A percentile compares a stretch with the other conserved stretches of the same genome.
phyloP scores from a whole-genome alignment of 2,888 invertebrate species.

The Cheilosia vernalis region DNA sequence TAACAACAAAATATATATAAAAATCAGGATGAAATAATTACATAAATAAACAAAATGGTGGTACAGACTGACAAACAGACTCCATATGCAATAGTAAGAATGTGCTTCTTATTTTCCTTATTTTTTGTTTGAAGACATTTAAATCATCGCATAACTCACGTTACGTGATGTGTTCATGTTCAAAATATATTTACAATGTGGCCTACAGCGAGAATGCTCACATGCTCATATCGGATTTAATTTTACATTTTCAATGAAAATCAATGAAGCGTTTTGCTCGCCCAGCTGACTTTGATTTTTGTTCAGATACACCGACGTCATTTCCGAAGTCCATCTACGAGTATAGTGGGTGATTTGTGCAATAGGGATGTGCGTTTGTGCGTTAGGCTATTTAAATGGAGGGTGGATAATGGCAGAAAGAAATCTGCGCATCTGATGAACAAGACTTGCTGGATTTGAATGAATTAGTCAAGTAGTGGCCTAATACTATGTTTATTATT shows the following conservation, averaged over 20 bases:
- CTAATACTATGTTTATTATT: too few relatives aligned
- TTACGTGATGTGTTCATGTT: conserved; percentile 17
- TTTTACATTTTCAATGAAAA: conserved; percentile 13
- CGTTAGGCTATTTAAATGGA: too few relatives aligned
- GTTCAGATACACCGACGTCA: neutral
- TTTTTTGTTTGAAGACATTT: neutral
- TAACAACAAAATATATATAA: neutral
- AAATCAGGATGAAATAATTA: conserved; percentile 19
- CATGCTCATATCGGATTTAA: neutral
- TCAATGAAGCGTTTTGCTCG: conserved; percentile 2
- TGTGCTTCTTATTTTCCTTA: neutral
- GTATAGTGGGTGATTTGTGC: too few relatives aligned
- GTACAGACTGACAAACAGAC: neutral
- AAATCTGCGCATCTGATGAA: too few relatives aligned
- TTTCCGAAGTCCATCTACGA: neutral
- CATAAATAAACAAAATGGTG: conserved; percentile 51
- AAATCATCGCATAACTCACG: conserved; percentile 16
- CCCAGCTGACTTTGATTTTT: conserved; percentile 4
- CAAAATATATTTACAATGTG: neutral
- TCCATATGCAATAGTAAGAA: neutral
- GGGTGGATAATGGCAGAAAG: too few relatives aligned
- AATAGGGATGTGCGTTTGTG: too few relatives aligned
- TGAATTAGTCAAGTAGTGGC: too few relatives aligned
- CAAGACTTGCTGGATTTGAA: too few relatives aligned
- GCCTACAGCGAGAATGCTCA: neutral